Conservation (phyloP, 1,140 invertebrate genomes). For the Drosophila suzukii region DNA sequence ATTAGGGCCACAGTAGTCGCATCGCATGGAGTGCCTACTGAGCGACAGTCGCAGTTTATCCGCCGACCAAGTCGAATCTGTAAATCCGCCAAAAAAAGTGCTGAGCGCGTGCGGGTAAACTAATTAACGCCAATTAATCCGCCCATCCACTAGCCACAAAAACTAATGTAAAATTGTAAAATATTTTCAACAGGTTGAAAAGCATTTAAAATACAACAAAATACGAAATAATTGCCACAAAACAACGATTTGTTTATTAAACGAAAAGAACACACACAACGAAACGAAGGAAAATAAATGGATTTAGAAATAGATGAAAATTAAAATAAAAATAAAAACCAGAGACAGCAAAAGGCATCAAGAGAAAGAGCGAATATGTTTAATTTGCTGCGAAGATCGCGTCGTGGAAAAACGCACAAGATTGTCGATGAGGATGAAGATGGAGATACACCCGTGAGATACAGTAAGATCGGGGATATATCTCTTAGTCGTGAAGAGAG, state of each 20-base stretch:
- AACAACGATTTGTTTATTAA: constrained; percentile 76
- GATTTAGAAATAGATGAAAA: constrained; percentile 15
- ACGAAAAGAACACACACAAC: constrained; percentile 36
- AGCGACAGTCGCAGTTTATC: constrained; percentile 67
- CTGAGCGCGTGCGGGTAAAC: constrained; percentile 28
- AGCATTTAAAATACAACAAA: constrained; percentile 43
- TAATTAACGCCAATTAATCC: constrained; percentile 28
- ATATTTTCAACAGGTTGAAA: constrained; percentile 69
- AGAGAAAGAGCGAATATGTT: constrained; percentile 56
- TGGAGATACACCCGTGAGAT: constrained; percentile 47
- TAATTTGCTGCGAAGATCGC: constrained; percentile 72
- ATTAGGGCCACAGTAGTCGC: constrained; percentile 11
- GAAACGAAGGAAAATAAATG: constrained; percentile 7
- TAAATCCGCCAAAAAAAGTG: constrained; percentile 1
- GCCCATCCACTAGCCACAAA: constrained; percentile 14
- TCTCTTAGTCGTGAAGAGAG: constrained; percentile 23
- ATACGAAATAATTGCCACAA: constrained; percentile 36
- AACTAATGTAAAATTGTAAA: constrained; percentile 48
- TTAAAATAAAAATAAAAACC: constrained; percentile 1
- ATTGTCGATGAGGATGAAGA: constrained; percentile 69
- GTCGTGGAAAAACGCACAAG: constrained; percentile 67
- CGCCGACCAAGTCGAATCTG: constrained; percentile 52
- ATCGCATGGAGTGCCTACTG: constrained; percentile 46
- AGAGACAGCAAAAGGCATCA: not conserved
- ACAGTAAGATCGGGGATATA: constrained; percentile 17